Evolutionary conservation across 2,888 invertebrate species (phyloP).

Genomic region (Scaptomyza parva): DNA sequence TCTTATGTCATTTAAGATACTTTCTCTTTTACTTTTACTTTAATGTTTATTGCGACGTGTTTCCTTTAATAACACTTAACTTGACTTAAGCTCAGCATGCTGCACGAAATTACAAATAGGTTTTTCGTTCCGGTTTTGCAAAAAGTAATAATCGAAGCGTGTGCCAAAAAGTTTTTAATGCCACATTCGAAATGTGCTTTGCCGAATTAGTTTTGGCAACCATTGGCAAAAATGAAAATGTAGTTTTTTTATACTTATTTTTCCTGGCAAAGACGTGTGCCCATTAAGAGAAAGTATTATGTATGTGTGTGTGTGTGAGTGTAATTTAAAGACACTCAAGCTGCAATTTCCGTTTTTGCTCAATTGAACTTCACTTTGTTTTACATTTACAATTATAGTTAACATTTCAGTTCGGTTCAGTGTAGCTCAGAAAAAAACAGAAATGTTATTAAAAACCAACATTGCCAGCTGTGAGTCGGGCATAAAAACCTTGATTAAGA

Average conservation of each 20-base stretch:
- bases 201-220: constrained; percentile 41
- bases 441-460: neutral
- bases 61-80: constrained; percentile 10
- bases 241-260: constrained; percentile 11
- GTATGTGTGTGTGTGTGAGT: neutral
- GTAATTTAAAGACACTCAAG: constrained; percentile 28
- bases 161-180: constrained; percentile 35
- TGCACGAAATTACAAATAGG: constrained; percentile 6
- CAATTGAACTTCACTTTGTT: constrained; percentile 45
- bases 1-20: constrained; percentile 15
- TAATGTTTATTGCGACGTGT: no score
- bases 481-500: constrained; percentile 26
- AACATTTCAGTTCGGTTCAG: no score
- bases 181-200: constrained; percentile 18
- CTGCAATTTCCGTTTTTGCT: constrained; percentile 42
- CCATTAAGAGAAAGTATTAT: neutral
- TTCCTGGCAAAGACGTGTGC: neutral
- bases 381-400: constrained; percentile 20
- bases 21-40: constrained; percentile 22
- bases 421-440: neutral
- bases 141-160: constrained; percentile 6
- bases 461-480: constrained; percentile 31
- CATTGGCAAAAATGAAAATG: constrained; percentile 28
- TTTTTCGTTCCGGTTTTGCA: neutral
- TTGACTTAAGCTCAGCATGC: constrained; percentile 19